phyloP scores from a whole-genome alignment of 2,113 vertebrate species.

The Dipodomys merriami region DNA sequence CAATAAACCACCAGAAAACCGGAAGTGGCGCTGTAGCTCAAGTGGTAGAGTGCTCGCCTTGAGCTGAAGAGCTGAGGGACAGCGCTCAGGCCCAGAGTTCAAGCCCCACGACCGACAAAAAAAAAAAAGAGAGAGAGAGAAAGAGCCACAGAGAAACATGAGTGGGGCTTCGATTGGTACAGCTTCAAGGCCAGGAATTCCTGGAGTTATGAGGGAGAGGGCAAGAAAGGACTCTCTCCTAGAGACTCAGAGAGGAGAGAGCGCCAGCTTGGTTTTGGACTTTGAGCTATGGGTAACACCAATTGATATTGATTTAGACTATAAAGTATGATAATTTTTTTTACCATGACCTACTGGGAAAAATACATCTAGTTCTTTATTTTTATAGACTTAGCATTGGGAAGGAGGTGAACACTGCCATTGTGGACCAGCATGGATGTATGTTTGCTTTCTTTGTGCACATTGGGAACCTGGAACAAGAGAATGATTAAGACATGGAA shows the following conservation, averaged over 20 bases:
- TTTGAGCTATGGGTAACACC: neutral
- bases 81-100: too few relatives aligned
- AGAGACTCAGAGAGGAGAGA: neutral
- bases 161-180: neutral
- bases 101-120: too few relatives aligned
- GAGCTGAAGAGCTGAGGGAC: too few relatives aligned
- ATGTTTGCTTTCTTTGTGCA: conserved; percentile 13
- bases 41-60: too few relatives aligned
- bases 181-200: neutral
- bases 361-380: neutral
- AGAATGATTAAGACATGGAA: neutral
- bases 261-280: neutral
- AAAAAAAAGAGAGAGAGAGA: too few relatives aligned
- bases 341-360: neutral
- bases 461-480: neutral
- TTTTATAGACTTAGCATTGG: neutral
- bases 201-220: neutral
- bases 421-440: neutral
- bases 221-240: neutral
- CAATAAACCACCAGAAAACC: too few relatives aligned
- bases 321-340: neutral
- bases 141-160: neutral
- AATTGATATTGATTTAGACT: neutral
- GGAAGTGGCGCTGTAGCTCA: too few relatives aligned
- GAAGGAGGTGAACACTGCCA: neutral